Evolutionary conservation across 2,888 invertebrate genomes (phyloP).

Genomic region (Rhagonycha lutea): DNA sequence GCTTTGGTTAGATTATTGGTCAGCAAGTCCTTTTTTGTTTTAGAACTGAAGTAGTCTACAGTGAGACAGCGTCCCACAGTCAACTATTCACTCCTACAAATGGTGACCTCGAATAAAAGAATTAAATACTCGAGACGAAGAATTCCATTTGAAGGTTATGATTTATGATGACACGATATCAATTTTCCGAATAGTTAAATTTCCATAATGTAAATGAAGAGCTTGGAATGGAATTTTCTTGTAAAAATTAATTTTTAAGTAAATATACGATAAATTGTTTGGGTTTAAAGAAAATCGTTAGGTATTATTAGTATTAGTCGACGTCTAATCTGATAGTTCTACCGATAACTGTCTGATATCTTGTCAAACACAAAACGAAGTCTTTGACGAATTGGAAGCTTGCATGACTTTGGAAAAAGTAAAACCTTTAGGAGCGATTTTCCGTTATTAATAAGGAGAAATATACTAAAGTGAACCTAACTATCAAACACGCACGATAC

Average conservation of each 20-base stretch:
- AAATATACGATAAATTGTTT: neutral
- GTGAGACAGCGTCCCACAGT: no score
- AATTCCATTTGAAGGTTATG: neutral
- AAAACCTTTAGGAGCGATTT: conserved; percentile 46
- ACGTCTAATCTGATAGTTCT: conserved; percentile 23
- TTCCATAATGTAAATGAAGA: neutral
- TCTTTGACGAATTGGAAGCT: conserved; percentile 51
- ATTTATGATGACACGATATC: neutral
- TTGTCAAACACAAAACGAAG: conserved; percentile 46
- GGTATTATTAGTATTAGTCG: conserved; percentile 4
- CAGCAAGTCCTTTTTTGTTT: neutral
- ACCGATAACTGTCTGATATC: conserved; percentile 33
- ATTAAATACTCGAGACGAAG: neutral
- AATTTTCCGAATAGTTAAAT: neutral
- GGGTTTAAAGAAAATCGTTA: neutral
- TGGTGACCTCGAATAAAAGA: neutral
- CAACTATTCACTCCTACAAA: neutral
- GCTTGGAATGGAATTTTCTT: neutral
- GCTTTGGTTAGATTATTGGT: neutral
- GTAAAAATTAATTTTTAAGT: neutral
- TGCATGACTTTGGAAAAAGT: conserved; percentile 46
- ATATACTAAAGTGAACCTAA: conserved; percentile 44
- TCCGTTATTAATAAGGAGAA: conserved; percentile 44
- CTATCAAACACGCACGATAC: conserved; percentile 48
- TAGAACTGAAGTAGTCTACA: no score